Conservation (phyloP, 2,797 vertebrate genomes). For the Tolypeutes matacus region DNA sequence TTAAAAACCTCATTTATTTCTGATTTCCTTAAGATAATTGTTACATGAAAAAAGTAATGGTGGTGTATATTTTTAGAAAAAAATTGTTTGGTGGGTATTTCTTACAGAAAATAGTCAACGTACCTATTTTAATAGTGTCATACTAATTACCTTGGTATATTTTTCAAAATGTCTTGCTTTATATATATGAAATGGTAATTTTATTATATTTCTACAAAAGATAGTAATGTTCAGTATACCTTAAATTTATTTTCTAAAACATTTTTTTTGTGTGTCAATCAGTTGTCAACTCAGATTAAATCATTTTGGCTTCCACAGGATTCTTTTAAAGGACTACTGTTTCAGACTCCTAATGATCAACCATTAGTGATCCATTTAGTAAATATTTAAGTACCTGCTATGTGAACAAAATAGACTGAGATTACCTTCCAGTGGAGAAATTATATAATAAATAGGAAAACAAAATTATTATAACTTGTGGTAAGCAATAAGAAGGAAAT, state of each 20-base stretch:
- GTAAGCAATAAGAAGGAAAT: constrained; percentile 44
- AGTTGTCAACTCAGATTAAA: not conserved
- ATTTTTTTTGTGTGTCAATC: constrained; percentile 7
- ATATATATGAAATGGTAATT: constrained; percentile 21
- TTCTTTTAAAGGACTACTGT: not conserved
- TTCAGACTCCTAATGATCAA: not conserved
- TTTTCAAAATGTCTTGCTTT: constrained; percentile 32
- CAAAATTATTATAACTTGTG: not conserved
- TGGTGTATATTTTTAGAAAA: constrained; percentile 4
- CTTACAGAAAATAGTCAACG: not conserved
- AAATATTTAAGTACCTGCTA: constrained; percentile 8
- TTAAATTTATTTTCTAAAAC: constrained; percentile 33
- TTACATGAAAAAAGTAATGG: not conserved
- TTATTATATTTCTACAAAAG: constrained; percentile 29
- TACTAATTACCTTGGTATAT: not conserved
- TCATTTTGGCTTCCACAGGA: constrained; percentile 10
- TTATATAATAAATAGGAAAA: constrained; percentile 13
- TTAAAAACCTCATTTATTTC: constrained; percentile 33
- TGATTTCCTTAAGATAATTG: not conserved
- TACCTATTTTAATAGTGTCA: not conserved
- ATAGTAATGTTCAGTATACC: not conserved
- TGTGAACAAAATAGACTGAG: constrained; percentile 2
- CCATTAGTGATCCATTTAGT: constrained; percentile 30
- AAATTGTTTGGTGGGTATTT: constrained; percentile 17
- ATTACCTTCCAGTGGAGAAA: not conserved